Base-by-base conservation (phyloP, 2,113 vertebrate genomes). In the Nyctibius bracteatus region DNA sequence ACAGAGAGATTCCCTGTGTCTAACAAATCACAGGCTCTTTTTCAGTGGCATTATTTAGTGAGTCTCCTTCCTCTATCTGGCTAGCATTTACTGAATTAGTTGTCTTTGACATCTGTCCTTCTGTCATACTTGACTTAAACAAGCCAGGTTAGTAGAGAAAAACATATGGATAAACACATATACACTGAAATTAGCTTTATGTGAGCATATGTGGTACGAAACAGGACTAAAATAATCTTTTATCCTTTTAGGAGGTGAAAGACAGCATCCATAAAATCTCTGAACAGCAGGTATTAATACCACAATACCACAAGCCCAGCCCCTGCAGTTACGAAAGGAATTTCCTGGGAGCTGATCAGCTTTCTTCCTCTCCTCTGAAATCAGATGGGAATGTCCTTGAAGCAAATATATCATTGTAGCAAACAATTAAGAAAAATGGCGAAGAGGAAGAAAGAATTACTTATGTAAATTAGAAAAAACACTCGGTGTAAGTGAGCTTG, bases 311-410 rank as follows among this genome's bases (percentile, higher is more conserved):
- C 47, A 79, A 79, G 39, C 6, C 33, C 47, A 63, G 12, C 15
- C 33, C 25, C 54, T 91, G 67, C 39, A 89, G 39, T 54, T 57
- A 92, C 35, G 77, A 79, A 75, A 81, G 71, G 86, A 91, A 95
- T 92, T 94, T 97, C 91, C 83, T 92, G 86, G 57, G 86, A 92
- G 52, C 47, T 75, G 81, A 94, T 94, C 68, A 81, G 52, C 55
- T 95, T 96, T 94, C 91, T 46, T 91, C 39, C 27, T 90, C 77
- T 81, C 46, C 65, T 92, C 68, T 74, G 68, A 87, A 87, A 94
- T 86, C 57, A 72, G 55, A 86, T 11, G 27, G 52, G 33, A 92
- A 84, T 57, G 68, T 49, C 61, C 77, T 89, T 91, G 73, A 91
- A 91, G 37, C 52, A 92, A 87, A 87, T 68, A 72, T 35, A 81